These are phyloP conservation scores for Kryphioiulus occultus DNA, from an alignment of 2,888 invertebrate species.

Conservation along the genomic window DNA sequence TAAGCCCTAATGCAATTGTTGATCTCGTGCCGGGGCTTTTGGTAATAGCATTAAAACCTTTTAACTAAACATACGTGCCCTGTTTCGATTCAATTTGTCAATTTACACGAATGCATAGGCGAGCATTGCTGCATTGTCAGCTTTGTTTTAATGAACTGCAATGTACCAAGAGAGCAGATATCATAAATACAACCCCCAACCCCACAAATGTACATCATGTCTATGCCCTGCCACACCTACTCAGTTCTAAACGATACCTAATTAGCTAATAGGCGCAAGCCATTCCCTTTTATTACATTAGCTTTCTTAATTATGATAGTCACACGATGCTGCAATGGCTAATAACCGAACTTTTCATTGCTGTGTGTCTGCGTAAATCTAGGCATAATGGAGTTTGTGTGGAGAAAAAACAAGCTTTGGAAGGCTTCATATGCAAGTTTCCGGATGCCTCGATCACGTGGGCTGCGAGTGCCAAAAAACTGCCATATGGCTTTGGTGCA, in stretches of 20 bases:
- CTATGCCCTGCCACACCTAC: not conserved
- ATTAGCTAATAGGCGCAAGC: not conserved
- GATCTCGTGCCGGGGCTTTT: not conserved
- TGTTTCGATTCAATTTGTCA: not conserved
- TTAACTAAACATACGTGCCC: not conserved
- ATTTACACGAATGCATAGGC: not conserved
- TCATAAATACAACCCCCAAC: not conserved
- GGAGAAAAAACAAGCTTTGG: not conserved
- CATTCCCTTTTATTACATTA: not conserved
- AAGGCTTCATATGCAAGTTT: not conserved
- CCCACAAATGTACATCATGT: not conserved
- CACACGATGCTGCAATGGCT: not conserved
- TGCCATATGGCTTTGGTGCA: not conserved
- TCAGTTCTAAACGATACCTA: slow-evolving; percentile 7
- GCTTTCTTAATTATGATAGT: slow-evolving; percentile 35
- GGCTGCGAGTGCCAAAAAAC: not conserved
- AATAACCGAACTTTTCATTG: not conserved
- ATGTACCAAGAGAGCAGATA: not conserved
- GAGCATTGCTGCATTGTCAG: not conserved
- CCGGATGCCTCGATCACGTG: not conserved
- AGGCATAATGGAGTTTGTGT: not conserved
- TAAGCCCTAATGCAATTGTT: not conserved
- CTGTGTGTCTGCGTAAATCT: not conserved
- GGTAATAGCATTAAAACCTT: not conserved
- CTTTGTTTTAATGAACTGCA: not conserved